Evolutionary conservation across 2,113 vertebrate genomes (phyloP).

Genomic region (Athene cunicularia): DNA sequence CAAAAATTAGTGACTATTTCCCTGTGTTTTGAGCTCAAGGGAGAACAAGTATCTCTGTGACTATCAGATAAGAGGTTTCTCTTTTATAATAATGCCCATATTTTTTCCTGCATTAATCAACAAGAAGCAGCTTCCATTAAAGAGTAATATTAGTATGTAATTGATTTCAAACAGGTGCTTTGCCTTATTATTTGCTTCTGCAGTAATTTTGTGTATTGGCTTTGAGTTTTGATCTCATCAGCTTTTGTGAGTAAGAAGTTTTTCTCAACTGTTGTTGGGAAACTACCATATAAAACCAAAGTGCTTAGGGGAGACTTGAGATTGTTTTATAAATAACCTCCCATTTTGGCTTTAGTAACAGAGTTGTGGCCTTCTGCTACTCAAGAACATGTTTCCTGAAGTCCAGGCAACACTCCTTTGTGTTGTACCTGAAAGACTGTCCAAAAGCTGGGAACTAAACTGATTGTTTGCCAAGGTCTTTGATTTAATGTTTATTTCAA

Average conservation of each 20-base stretch:
- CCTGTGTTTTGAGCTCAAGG: not conserved
- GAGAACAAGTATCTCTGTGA: not conserved
- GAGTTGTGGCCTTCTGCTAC: not conserved
- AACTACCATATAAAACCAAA: not conserved
- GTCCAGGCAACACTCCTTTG: not conserved
- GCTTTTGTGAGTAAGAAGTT: not conserved
- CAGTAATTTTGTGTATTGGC: not conserved
- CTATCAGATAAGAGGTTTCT: not conserved
- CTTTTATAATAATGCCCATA: rapidly evolving
- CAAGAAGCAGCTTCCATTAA: not conserved
- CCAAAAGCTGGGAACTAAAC: not conserved
- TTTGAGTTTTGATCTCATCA: not conserved
- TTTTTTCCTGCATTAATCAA: not conserved
- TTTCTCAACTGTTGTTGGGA: not conserved
- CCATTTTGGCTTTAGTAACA: not conserved
- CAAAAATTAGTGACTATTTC: not conserved
- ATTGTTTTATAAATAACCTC: not conserved
- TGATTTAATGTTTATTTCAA: constrained; percentile 17
- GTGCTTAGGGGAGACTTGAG: not conserved
- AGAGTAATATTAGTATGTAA: not conserved
- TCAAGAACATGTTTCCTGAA: not conserved
- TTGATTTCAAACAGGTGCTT: constrained; percentile 16
- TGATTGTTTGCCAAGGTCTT: not conserved
- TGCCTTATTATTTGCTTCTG: not conserved
- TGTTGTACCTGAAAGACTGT: not conserved